phyloP scores from a whole-genome alignment of 2,888 invertebrate genomes.

The Leucania comma region DNA sequence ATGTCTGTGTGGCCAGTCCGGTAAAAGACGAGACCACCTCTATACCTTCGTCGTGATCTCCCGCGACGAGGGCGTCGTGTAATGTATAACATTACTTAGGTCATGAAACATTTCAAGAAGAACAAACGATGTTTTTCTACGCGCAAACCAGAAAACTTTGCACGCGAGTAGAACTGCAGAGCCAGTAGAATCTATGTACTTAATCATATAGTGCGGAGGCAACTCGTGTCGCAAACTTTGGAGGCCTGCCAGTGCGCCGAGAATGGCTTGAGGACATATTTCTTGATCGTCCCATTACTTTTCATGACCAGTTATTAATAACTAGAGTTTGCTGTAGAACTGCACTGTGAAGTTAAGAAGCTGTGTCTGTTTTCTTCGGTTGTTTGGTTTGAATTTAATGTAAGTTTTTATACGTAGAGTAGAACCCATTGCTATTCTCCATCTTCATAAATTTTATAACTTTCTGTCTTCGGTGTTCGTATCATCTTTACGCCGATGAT shows the following conservation, averaged over 20 bases:
- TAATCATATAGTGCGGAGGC: constrained; percentile 44
- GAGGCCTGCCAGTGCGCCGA: constrained; percentile 60
- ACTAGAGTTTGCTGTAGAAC: constrained; percentile 31
- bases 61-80: too few relatives aligned
- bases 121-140: not conserved
- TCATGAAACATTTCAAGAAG: not conserved
- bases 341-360: constrained; percentile 30
- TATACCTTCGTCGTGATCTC: too few relatives aligned
- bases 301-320: constrained; percentile 60
- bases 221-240: constrained; percentile 57
- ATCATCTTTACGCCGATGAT: too few relatives aligned
- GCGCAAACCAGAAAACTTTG: constrained; percentile 31
- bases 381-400: too few relatives aligned
- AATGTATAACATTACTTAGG: not conserved
- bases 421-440: too few relatives aligned
- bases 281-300: constrained; percentile 62
- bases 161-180: constrained; percentile 13
- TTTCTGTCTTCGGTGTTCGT: too few relatives aligned
- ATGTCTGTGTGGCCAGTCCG: too few relatives aligned
- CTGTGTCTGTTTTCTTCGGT: constrained; percentile 18
- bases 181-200: constrained; percentile 37
- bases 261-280: constrained; percentile 52
- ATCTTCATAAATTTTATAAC: too few relatives aligned
- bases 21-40: too few relatives aligned
- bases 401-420: too few relatives aligned